Evolutionary conservation across 2,888 invertebrate genomes (phyloP).

Genomic region (Noctua janthe): DNA sequence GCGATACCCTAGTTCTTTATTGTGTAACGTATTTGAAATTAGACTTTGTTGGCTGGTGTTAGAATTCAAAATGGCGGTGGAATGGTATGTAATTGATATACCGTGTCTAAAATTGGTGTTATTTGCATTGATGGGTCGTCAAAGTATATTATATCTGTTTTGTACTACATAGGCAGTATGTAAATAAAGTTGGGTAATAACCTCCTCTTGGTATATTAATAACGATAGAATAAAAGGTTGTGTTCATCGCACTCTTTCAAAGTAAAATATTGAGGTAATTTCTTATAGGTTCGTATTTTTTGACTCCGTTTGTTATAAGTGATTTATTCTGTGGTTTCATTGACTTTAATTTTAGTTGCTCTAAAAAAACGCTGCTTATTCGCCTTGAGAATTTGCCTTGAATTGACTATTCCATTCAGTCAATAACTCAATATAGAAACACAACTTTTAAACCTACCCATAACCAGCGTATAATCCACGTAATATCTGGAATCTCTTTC

Average conservation of each 20-base stretch:
- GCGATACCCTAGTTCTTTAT: constrained; percentile 86
- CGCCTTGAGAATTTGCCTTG: neutral
- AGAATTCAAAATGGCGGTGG: constrained; percentile 67
- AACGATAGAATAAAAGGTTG: neutral
- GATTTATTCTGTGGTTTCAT: neutral
- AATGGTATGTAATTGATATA: constrained; percentile 83
- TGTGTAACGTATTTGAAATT: constrained; percentile 64
- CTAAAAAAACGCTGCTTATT: neutral
- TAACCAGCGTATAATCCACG: neutral
- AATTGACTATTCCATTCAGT: neutral
- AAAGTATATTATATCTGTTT: constrained; percentile 36
- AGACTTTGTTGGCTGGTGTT: constrained; percentile 54
- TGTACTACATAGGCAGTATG: constrained; percentile 13
- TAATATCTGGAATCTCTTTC: neutral
- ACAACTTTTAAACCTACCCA: neutral
- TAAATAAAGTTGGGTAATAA: constrained; percentile 7
- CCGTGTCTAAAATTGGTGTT: constrained; percentile 77
- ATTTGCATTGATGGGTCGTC: constrained; percentile 59
- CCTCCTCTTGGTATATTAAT: neutral
- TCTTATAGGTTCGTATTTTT: neutral
- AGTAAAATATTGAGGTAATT: neutral
- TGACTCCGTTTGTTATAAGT: neutral
- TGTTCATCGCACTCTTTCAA: neutral
- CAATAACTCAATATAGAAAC: neutral
- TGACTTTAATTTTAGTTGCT: neutral